Evolutionary conservation across 1,140 invertebrate genomes (phyloP).

Genomic region (Drosophila auraria): DNA sequence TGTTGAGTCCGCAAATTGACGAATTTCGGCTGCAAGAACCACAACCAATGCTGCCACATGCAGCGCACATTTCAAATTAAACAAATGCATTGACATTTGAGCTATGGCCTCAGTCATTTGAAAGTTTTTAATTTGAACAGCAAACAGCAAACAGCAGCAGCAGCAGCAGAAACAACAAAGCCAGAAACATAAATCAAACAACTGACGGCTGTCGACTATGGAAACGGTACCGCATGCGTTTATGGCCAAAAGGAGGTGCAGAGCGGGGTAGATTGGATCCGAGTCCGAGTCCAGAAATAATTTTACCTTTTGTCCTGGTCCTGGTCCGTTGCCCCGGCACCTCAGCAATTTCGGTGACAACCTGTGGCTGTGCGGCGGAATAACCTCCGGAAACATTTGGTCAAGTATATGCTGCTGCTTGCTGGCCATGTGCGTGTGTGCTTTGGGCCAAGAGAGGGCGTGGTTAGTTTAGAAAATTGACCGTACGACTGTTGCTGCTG

Average conservation of each 20-base stretch:
- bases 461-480: constrained; percentile 61
- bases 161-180: constrained; percentile 23
- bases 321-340: constrained; percentile 44
- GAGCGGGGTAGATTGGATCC: background rate
- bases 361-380: constrained; percentile 64
- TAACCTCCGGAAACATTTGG: constrained; percentile 65
- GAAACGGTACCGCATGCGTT: constrained; percentile 8
- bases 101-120: constrained; percentile 71
- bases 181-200: constrained; percentile 75
- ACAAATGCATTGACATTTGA: constrained; percentile 81
- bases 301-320: constrained; percentile 50
- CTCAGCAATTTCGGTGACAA: constrained; percentile 75
- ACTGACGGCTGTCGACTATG: constrained; percentile 77
- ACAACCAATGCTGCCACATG: constrained; percentile 66
- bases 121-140: constrained; percentile 76
- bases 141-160: constrained; percentile 13
- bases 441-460: constrained; percentile 25
- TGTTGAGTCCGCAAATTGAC: background rate
- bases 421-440: constrained; percentile 20
- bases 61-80: constrained; percentile 65
- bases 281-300: constrained; percentile 35
- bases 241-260: constrained; percentile 22
- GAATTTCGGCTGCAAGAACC: constrained; percentile 6
- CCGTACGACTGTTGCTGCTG: constrained; percentile 18
- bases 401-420: constrained; percentile 39